Evolutionary conservation across 2,888 invertebrate species (phyloP).

Genomic region (Herminia tarsipennalis): DNA sequence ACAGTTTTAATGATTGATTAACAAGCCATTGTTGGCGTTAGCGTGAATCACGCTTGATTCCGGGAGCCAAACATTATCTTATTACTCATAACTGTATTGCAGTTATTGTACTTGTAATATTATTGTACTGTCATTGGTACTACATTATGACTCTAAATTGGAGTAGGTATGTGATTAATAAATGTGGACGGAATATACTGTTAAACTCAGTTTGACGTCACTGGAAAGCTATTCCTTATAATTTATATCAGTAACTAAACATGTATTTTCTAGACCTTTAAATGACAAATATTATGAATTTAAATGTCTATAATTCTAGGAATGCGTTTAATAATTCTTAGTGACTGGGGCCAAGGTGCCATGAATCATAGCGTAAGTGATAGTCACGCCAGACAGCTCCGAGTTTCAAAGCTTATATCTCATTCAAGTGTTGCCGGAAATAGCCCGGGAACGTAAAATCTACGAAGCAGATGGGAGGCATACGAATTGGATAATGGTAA

Average conservation of each 20-base stretch:
- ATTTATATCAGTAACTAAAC: too few relatives aligned
- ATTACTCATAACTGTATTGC: constrained; percentile 60
- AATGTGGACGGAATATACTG: too few relatives aligned
- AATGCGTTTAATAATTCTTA: constrained; percentile 25
- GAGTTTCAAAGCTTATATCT: constrained; percentile 26
- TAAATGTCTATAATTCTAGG: constrained; percentile 21
- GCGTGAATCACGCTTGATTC: constrained; percentile 61
- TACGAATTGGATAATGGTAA: constrained; percentile 35
- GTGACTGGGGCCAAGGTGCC: constrained; percentile 37
- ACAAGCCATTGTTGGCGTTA: constrained; percentile 46
- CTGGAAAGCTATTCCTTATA: too few relatives aligned
- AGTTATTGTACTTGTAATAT: constrained; percentile 42
- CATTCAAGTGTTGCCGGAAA: constrained; percentile 51
- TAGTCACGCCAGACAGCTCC: constrained; percentile 25
- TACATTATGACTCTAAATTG: too few relatives aligned
- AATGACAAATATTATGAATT: too few relatives aligned
- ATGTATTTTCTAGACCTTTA: too few relatives aligned
- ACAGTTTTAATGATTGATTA: constrained; percentile 40
- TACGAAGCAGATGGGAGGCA: constrained; percentile 40
- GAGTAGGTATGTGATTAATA: too few relatives aligned
- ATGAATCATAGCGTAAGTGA: constrained; percentile 38
- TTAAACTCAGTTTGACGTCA: too few relatives aligned
- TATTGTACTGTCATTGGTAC: constrained; percentile 29
- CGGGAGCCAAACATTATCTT: constrained; percentile 55
- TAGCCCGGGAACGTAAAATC: constrained; percentile 42